Evolutionary conservation across 2,888 invertebrate species (phyloP).

Genomic region (Ormyrus thymus): DNA sequence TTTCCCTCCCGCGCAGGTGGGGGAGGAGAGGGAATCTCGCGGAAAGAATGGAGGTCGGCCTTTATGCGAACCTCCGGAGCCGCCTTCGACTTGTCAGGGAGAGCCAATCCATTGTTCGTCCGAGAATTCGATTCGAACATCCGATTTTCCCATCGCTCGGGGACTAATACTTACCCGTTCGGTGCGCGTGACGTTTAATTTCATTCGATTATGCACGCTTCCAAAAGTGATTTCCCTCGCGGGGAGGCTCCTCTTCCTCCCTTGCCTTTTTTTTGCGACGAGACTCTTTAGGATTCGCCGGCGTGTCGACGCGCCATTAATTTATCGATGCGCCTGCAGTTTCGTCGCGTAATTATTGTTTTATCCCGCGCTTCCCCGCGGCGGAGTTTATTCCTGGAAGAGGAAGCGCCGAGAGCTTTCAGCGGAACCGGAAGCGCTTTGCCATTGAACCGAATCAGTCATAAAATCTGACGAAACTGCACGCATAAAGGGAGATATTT

Average conservation of each 20-base stretch:
- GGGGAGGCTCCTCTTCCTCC: too few relatives aligned
- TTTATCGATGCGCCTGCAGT: too few relatives aligned
- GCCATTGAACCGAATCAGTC: too few relatives aligned
- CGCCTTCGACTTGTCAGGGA: slow-evolving; percentile 23
- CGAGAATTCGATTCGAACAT: slow-evolving; percentile 16
- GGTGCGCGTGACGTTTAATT: slow-evolving; percentile 38
- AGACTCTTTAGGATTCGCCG: too few relatives aligned
- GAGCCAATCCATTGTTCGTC: slow-evolving; percentile 14
- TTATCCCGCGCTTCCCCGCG: too few relatives aligned
- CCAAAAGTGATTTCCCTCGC: neutral
- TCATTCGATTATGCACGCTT: slow-evolving; percentile 26
- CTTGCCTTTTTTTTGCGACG: too few relatives aligned
- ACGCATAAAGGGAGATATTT: neutral
- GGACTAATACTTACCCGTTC: slow-evolving; percentile 33
- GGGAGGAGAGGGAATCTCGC: neutral
- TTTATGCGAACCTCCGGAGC: slow-evolving; percentile 3
- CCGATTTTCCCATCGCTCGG: slow-evolving; percentile 4
- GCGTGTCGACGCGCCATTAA: too few relatives aligned
- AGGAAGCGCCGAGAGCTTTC: too few relatives aligned
- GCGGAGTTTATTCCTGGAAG: too few relatives aligned
- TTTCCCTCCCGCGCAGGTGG: slow-evolving; percentile 18
- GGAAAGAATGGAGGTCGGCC: slow-evolving; percentile 30
- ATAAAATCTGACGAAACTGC: too few relatives aligned
- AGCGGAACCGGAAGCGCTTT: too few relatives aligned
- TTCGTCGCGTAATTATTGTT: too few relatives aligned